Base-by-base conservation (phyloP, 2,888 invertebrate genomes). In the Melitaea athalia region DNA sequence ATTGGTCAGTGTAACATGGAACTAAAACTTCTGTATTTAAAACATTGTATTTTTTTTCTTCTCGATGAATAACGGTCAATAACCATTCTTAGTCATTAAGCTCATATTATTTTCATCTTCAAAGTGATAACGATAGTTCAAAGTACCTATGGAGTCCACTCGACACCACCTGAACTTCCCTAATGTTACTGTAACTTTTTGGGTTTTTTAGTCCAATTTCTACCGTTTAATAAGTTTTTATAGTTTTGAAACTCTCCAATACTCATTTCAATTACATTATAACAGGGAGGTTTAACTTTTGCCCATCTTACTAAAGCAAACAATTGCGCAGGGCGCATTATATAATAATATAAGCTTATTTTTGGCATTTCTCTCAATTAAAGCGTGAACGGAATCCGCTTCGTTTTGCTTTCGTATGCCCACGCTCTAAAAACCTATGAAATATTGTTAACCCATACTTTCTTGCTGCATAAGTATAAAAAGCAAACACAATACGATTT, bases 401-500 rank as follows among this genome's bases (percentile, higher is more conserved):
- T 5, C 45, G 10, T 45, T 45, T 11, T 45, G 45, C n/a, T n/a
- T n/a, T n/a, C 3, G 45, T 45, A 45, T 45, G 45, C 11, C 45
- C 45, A 8, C 45, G 45, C 14, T 45, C 45, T 14, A 45, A 45
- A 10, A 45, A 45, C 45, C 45, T 45, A 14, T 5, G 7, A 45
- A 10, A 4, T 45, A 45, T 45, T 45, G 45, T 45, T 45, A 45
- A 3, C 7, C 45, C 10, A 45, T 45, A 45, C 6, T 45, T 45
- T 45, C 11, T 45, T 12, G 45, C 45, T 11, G 14, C 45, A 45
- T 45, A 45, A 45, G 14, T 33, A 61, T 61, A 61, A 31, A 38
- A 50, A n/a, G 61, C n/a, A 49, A 61, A 61, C n/a, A 49, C 62
- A 15, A 52, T 50, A n/a, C 50, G 33, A 33, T 62, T 62, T 62